Percentiles rank a stretch among this genome's conserved stretches.
Evolutionary conservation across 1,140 invertebrate species (phyloP).

Genomic region (Colletes latitarsis): DNA sequence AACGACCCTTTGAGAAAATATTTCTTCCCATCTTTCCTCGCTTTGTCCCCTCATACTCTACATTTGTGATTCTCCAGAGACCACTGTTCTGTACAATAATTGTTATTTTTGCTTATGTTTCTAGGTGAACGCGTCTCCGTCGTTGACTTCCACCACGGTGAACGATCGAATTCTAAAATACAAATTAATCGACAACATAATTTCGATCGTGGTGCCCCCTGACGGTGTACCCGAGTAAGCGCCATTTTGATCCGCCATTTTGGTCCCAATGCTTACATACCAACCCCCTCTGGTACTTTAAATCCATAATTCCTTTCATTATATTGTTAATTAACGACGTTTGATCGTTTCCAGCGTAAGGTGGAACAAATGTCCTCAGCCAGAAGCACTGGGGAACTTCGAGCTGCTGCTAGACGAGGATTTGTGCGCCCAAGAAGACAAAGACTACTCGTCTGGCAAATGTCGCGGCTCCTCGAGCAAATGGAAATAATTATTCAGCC

Average conservation of each 20-base stretch:
- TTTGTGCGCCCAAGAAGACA: slow-evolving; percentile 83
- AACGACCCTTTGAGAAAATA: no score
- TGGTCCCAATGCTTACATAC: no score
- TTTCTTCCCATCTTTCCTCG: no score
- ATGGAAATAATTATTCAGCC: slow-evolving; percentile 71
- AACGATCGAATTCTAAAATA: slow-evolving; percentile 98
- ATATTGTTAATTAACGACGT: slow-evolving; percentile 8
- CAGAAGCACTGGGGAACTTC: slow-evolving; percentile 92
- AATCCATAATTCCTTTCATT: not conserved
- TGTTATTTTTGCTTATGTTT: slow-evolving; percentile 44
- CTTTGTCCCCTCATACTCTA: no score
- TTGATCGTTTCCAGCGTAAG: slow-evolving; percentile 84
- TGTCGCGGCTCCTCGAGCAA: slow-evolving; percentile 70
- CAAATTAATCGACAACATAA: slow-evolving; percentile 96
- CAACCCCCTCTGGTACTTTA: no score
- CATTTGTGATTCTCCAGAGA: no score
- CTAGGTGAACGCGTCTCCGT: slow-evolving; percentile 97
- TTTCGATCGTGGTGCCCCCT: slow-evolving; percentile 94
- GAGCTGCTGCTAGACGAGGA: slow-evolving; percentile 95
- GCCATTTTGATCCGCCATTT: no score
- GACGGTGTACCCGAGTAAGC: slow-evolving; percentile 94
- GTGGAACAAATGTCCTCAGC: slow-evolving; percentile 93
- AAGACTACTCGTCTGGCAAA: slow-evolving; percentile 72
- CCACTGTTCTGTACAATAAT: not conserved
- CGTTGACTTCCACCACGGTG: slow-evolving; percentile 95